Evolutionary conservation across 37 sponge, comb jelly and placozoan genomes (phyloP).

Genomic region (Ephydatia muelleri): DNA sequence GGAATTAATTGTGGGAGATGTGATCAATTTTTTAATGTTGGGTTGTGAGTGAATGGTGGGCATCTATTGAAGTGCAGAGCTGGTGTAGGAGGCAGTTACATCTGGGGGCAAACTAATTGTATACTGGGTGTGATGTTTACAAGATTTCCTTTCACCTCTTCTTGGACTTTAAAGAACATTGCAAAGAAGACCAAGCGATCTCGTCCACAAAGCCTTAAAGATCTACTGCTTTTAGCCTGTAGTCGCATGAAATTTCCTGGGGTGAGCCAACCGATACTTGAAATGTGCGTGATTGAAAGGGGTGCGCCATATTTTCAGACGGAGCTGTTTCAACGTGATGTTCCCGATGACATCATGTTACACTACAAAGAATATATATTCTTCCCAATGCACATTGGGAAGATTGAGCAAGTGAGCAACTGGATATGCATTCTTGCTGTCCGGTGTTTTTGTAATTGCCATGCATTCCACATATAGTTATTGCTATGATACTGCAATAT

Average conservation of each 20-base stretch:
- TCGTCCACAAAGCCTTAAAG: constrained; percentile 72
- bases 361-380: constrained; percentile 83
- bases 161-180: constrained; percentile 41
- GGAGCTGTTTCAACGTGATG: constrained; percentile 83
- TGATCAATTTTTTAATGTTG: background rate
- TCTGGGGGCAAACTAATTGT: background rate
- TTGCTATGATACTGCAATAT: no score
- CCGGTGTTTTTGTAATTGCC: background rate
- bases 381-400: constrained; percentile 86
- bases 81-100: no score
- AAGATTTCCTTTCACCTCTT: background rate
- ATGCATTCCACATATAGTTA: no score
- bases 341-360: constrained; percentile 71
- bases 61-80: background rate
- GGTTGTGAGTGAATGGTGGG: constrained; percentile 2
- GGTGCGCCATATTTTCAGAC: constrained; percentile 42
- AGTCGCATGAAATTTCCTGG: constrained; percentile 85
- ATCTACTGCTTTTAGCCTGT: constrained; percentile 77
- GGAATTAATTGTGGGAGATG: no score
- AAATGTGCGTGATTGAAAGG: background rate
- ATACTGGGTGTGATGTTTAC: background rate
- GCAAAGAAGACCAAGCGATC: constrained; percentile 67
- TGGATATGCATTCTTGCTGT: background rate
- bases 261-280: constrained; percentile 20
- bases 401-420: constrained; percentile 54